These are phyloP conservation scores for Atethmia centrago DNA, from an alignment of 2,888 invertebrate species.

Conservation along the genomic window DNA sequence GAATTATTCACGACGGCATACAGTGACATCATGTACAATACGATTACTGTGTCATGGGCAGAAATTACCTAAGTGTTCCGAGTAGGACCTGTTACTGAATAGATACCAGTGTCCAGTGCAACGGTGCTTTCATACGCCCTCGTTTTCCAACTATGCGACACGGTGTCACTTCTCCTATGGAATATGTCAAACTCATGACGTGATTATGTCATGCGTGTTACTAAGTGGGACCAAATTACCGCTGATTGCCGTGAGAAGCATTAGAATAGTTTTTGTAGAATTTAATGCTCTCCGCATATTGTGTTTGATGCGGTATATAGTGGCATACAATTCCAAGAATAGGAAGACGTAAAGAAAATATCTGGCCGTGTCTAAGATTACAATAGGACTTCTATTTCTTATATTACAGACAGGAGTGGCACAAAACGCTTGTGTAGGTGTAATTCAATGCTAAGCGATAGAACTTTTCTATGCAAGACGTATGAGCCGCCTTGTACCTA, in stretches of 20 bases:
- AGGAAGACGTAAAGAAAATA: slow-evolving; percentile 30
- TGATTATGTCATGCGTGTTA: slow-evolving; percentile 63
- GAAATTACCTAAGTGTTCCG: slow-evolving; percentile 62
- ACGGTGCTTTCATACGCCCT: slow-evolving; percentile 55
- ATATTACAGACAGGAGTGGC: slow-evolving; percentile 15
- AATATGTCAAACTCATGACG: slow-evolving; percentile 43
- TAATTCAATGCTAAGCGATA: slow-evolving; percentile 48
- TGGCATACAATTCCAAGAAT: slow-evolving; percentile 30
- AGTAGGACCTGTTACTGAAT: slow-evolving; percentile 46
- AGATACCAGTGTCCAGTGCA: slow-evolving; percentile 52
- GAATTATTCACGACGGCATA: slow-evolving; percentile 61
- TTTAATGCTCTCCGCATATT: slow-evolving; percentile 38
- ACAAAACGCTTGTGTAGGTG: slow-evolving; percentile 28
- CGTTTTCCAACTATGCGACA: slow-evolving; percentile 52
- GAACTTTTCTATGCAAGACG: slow-evolving; percentile 14
- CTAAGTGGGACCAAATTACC: slow-evolving; percentile 60
- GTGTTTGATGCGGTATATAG: slow-evolving; percentile 38
- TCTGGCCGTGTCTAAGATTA: slow-evolving; percentile 20
- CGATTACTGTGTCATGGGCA: slow-evolving; percentile 72
- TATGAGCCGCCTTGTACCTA: slow-evolving; percentile 13
- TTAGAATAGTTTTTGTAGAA: slow-evolving; percentile 51
- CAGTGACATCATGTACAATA: slow-evolving; percentile 70
- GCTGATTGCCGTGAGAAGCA: slow-evolving; percentile 64
- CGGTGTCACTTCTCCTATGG: slow-evolving; percentile 32
- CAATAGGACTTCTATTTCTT: slow-evolving; percentile 37